Conservation (phyloP, 2,888 invertebrate genomes). For the Heliothis peltigera region DNA sequence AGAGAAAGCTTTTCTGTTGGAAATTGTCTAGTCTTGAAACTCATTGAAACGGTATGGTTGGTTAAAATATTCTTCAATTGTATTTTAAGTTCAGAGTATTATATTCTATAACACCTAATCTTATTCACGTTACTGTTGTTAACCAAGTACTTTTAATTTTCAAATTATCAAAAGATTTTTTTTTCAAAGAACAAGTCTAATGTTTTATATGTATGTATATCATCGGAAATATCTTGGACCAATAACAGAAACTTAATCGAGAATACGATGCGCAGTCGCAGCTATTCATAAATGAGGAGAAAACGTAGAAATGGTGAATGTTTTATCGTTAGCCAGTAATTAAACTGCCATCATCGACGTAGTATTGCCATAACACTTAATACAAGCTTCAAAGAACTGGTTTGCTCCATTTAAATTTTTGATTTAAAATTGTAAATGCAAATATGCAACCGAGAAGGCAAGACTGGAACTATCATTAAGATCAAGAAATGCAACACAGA, state of each 20-base stretch:
- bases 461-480: background rate
- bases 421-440: slow-evolving; percentile 28
- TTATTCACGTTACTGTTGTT: too few relatives aligned
- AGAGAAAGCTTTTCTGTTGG: too few relatives aligned
- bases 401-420: slow-evolving; percentile 33
- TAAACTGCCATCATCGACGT: slow-evolving; percentile 20
- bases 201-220: too few relatives aligned
- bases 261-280: slow-evolving; percentile 5
- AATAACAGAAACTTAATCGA: slow-evolving; percentile 4
- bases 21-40: too few relatives aligned
- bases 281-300: slow-evolving; percentile 18
- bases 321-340: slow-evolving; percentile 20
- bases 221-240: background rate
- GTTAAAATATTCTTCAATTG: too few relatives aligned
- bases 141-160: too few relatives aligned
- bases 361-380: slow-evolving; percentile 15
- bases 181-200: too few relatives aligned
- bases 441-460: slow-evolving; percentile 20
- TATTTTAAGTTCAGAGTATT: too few relatives aligned
- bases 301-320: slow-evolving; percentile 5
- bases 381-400: slow-evolving; percentile 36
- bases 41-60: too few relatives aligned
- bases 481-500: too few relatives aligned
- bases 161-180: too few relatives aligned
- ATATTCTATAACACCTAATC: too few relatives aligned